Evolutionary conservation across 2,797 vertebrate species (phyloP).

Genomic region (Urocyon cinereoargenteus): DNA sequence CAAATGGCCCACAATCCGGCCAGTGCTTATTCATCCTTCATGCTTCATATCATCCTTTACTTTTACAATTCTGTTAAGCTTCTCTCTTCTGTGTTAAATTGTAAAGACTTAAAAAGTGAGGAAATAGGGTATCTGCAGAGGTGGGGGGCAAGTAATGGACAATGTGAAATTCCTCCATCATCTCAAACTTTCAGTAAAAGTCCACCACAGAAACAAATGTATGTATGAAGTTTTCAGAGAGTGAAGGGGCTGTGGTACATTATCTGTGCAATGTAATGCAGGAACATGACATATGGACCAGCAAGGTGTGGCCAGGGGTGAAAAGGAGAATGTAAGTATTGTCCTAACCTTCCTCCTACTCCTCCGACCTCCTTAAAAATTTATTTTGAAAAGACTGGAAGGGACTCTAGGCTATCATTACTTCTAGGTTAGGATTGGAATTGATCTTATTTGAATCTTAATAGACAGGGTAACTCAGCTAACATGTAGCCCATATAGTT

Average conservation of each 20-base stretch:
- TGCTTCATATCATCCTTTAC: not conserved
- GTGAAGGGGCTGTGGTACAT: not conserved
- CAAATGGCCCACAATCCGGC: not conserved
- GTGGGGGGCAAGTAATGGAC: not conserved
- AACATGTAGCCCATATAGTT: not conserved
- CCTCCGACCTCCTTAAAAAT: not conserved
- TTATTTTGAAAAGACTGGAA: not conserved
- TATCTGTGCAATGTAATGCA: not conserved
- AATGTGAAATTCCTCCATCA: not conserved
- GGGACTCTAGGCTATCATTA: not conserved
- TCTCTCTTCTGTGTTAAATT: not conserved
- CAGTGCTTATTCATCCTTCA: not conserved
- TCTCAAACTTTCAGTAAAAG: not conserved
- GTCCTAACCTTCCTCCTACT: no score
- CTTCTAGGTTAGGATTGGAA: not conserved
- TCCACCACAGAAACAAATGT: not conserved
- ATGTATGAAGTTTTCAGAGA: not conserved
- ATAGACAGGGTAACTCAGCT: not conserved
- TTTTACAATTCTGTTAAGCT: not conserved
- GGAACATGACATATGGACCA: not conserved
- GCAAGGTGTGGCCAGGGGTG: not conserved
- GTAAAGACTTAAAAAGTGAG: not conserved
- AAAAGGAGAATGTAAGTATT: no score
- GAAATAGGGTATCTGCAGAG: not conserved
- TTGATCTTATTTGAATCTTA: not conserved